Conservation (phyloP, 2,797 vertebrate species). For the Scleropages formosus region DNA sequence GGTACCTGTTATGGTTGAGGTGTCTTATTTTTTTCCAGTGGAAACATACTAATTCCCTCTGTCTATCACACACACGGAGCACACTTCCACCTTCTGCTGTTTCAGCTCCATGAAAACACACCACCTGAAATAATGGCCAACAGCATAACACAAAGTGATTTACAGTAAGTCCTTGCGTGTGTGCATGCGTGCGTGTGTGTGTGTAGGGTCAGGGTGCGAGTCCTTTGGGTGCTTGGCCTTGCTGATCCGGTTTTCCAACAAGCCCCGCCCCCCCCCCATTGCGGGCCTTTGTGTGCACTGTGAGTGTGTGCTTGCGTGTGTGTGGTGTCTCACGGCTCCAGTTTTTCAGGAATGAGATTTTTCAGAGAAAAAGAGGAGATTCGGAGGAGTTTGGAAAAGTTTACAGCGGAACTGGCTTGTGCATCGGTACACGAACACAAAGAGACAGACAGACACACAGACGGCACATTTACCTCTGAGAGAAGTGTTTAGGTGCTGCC, state of each 20-base stretch:
- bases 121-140: not conserved
- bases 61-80: not conserved
- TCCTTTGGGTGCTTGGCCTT: too few relatives aligned
- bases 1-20: not conserved
- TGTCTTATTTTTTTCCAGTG: not conserved
- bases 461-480: conserved; percentile 8
- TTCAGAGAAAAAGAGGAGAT: too few relatives aligned
- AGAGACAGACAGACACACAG: too few relatives aligned
- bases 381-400: too few relatives aligned
- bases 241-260: too few relatives aligned
- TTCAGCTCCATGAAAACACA: not conserved
- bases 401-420: too few relatives aligned
- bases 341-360: too few relatives aligned
- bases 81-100: not conserved
- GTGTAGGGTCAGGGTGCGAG: not conserved
- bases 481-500: not conserved
- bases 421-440: too few relatives aligned
- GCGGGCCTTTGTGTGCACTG: too few relatives aligned
- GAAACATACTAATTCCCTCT: not conserved
- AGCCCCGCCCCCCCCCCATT: too few relatives aligned
- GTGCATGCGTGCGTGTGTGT: not conserved
- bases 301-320: too few relatives aligned
- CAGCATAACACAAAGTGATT: not conserved
- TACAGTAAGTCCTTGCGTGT: not conserved
- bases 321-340: too few relatives aligned